Base-by-base conservation (phyloP, 1,140 invertebrate genomes). In the Drosophila nebulosa region DNA sequence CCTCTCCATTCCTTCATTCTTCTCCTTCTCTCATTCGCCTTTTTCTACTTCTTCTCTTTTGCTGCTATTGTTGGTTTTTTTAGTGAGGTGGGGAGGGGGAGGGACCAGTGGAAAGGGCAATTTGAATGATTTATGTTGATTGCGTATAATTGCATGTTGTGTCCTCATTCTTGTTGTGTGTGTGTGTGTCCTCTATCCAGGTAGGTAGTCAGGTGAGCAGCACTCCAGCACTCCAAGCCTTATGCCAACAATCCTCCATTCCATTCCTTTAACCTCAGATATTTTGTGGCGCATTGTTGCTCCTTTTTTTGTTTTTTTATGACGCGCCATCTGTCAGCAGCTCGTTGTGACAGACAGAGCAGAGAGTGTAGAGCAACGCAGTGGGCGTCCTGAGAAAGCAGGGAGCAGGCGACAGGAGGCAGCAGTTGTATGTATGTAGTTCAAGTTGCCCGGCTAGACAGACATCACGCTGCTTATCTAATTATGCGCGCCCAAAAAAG, bases 91-190 rank as follows among this genome's bases (percentile, higher is more conserved):
- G 26, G 65, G 58, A 30, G 55, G 64, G n/a, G n/a, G n/a, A n/a
- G n/a, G n/a, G n/a, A n/a, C n/a, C n/a, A n/a, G n/a, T n/a, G n/a
- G n/a, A n/a, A n/a, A n/a, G 51, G 80, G 81, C 80, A 85, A 85
- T 86, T 85, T 85, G 81, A 85, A 85, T 85, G 80, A 85, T 85
- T 85, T 85, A 85, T 85, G 80, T 85, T 85, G 80, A 85, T 85
- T 85, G 80, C 80, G 80, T 85, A 86, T 85, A 85, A 85, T 85
- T 85, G 80, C 81, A 85, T 86, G 80, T 85, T 84, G 72, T 77
- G 68, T 79, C 58, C 77, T 66, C 64, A 69, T 73, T 61, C 61
- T 46, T 53, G 55, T 73, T 64, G 71, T 9, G n/a, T n/a, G n/a
- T n/a, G n/a, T n/a, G n/a, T n/a, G n/a, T n/a, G 27, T 73, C 32